A percentile compares a stretch with the other conserved stretches of the same genome.
Conservation (phyloP, 2,113 vertebrate species). For the Neotragus pygmaeus region DNA sequence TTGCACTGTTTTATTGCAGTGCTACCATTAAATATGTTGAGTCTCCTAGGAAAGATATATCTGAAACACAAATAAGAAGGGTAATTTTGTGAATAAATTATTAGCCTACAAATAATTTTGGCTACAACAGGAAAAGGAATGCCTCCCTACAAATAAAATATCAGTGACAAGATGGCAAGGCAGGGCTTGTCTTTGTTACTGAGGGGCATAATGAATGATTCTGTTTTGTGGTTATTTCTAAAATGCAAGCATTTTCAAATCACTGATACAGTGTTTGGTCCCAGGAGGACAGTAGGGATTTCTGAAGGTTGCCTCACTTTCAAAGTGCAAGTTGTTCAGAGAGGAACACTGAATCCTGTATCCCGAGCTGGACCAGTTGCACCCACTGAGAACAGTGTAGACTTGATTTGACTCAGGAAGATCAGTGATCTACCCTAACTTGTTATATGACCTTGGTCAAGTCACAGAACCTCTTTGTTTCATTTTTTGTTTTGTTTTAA, state of each 20-base stretch:
- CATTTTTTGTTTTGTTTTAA: not conserved
- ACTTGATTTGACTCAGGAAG: not conserved
- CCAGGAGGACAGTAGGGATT: constrained; percentile 33
- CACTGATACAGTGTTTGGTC: constrained; percentile 33
- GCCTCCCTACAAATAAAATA: constrained; percentile 51
- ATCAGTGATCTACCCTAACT: not conserved
- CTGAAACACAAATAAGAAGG: constrained; percentile 33
- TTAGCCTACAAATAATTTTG: constrained; percentile 38
- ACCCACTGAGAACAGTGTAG: not conserved
- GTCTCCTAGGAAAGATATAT: constrained; percentile 19
- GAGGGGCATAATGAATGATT: constrained; percentile 31
- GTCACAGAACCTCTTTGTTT: not conserved
- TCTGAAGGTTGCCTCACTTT: constrained; percentile 45
- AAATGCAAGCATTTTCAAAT: constrained; percentile 52
- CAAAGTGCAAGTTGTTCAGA: constrained; percentile 36
- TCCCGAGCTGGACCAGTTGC: not conserved
- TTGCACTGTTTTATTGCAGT: not conserved
- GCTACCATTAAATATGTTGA: constrained; percentile 15
- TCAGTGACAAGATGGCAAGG: not conserved
- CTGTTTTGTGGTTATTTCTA: constrained; percentile 45
- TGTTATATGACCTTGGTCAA: not conserved
- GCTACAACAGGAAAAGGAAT: constrained; percentile 12
- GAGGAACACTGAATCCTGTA: not conserved
- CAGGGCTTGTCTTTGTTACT: not conserved
- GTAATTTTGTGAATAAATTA: constrained; percentile 28